A percentile compares a stretch with the other conserved stretches of the same genome.
These are phyloP conservation scores for Parazoanthus atlanticus DNA, from an alignment of 92 coral and sea anemone species.

Conservation along the genomic window DNA sequence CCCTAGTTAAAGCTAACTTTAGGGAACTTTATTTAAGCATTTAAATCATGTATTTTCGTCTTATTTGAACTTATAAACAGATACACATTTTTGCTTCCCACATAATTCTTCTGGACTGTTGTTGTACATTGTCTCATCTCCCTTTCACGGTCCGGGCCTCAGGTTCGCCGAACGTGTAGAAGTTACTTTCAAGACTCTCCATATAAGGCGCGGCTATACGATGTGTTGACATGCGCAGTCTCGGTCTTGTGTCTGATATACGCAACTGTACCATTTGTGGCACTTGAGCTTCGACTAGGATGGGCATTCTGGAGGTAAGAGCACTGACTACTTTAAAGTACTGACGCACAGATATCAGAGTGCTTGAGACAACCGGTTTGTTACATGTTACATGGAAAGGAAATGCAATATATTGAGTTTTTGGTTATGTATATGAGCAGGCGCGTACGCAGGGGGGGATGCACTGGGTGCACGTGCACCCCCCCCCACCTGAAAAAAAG, in stretches of 20 bases:
- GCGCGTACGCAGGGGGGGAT: too few relatives aligned
- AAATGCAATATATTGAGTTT: too few relatives aligned
- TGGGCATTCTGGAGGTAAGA: constrained; percentile 55
- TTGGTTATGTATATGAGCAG: neutral
- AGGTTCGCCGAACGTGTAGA: constrained; percentile 51
- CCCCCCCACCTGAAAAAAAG: too few relatives aligned
- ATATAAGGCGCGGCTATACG: constrained; percentile 46
- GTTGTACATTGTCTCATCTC: neutral
- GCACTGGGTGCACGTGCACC: too few relatives aligned
- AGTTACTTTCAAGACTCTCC: constrained; percentile 46
- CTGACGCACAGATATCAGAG: too few relatives aligned
- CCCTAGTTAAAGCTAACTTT: too few relatives aligned
- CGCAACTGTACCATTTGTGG: constrained; percentile 40
- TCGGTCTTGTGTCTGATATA: constrained; percentile 28
- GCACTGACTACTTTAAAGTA: too few relatives aligned
- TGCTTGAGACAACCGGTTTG: too few relatives aligned
- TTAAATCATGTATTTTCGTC: neutral
- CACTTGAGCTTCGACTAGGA: constrained; percentile 36
- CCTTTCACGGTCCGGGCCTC: neutral
- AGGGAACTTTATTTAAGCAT: too few relatives aligned
- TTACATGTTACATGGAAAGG: too few relatives aligned
- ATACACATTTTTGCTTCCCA: neutral
- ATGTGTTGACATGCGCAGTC: constrained; percentile 43
- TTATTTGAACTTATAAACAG: neutral
- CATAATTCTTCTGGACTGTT: neutral